These are phyloP conservation scores for Pseudopipra pipra DNA, from an alignment of 2,113 vertebrate species.

Conservation along the genomic window DNA sequence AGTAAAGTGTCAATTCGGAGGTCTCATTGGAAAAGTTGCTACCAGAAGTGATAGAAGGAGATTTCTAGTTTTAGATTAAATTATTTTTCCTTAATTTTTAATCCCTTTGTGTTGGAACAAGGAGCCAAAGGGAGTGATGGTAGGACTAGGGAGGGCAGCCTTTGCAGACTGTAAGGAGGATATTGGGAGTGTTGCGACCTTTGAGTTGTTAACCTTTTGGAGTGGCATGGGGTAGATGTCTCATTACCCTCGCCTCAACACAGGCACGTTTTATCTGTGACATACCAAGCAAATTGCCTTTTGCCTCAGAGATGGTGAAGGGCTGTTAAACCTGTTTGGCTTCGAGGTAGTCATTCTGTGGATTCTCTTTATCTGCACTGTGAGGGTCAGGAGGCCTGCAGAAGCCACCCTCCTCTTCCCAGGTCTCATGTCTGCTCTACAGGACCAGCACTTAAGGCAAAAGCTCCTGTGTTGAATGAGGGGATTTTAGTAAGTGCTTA, in stretches of 20 bases:
- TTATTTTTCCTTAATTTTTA: neutral
- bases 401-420: neutral
- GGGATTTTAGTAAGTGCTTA: neutral
- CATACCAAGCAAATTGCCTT: slow-evolving; percentile 42
- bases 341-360: slow-evolving; percentile 61
- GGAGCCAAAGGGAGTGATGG: neutral
- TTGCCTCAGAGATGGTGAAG: slow-evolving; percentile 21
- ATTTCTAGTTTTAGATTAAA: neutral
- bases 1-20: neutral
- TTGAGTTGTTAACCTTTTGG: slow-evolving; percentile 10
- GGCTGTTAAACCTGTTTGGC: slow-evolving; percentile 64
- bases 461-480: neutral
- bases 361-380: slow-evolving; percentile 8
- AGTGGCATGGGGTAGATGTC: neutral
- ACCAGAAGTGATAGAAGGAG: neutral
- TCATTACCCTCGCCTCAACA: neutral
- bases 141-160: neutral
- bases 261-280: slow-evolving; percentile 3
- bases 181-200: neutral
- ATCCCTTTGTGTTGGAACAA: neutral
- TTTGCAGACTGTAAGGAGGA: neutral
- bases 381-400: neutral
- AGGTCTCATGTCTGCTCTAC: neutral
- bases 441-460: neutral
- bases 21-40: neutral